A percentile compares a stretch with the other conserved stretches of the same genome.
phyloP scores from a whole-genome alignment of 2,888 invertebrate species.

The Laspeyria flexula region DNA sequence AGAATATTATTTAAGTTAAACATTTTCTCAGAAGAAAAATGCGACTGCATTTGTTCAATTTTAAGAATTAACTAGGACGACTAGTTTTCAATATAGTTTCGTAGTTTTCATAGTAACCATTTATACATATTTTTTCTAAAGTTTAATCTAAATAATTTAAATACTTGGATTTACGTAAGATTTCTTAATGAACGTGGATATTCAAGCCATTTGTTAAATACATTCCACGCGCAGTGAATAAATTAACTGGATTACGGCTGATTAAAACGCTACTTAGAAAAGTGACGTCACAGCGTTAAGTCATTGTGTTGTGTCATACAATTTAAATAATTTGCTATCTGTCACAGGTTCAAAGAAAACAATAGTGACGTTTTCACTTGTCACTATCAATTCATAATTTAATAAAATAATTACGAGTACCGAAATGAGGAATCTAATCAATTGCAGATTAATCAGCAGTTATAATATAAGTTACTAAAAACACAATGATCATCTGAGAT shows the following conservation, averaged over 20 bases:
- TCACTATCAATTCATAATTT: too few relatives aligned
- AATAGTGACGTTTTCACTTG: too few relatives aligned
- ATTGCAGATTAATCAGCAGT: too few relatives aligned
- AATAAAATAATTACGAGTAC: too few relatives aligned
- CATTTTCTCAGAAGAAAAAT: constrained; percentile 18
- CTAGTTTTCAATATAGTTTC: neutral
- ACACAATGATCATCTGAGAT: constrained; percentile 4
- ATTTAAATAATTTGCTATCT: neutral
- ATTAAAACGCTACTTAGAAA: constrained; percentile 7
- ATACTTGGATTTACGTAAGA: neutral
- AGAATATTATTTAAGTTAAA: constrained; percentile 19
- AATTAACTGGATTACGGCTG: constrained; percentile 8
- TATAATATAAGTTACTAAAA: too few relatives aligned
- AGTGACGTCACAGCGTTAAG: constrained; percentile 13
- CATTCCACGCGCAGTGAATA: constrained; percentile 18
- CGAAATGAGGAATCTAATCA: too few relatives aligned
- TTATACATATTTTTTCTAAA: neutral
- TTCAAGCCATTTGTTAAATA: constrained; percentile 8
- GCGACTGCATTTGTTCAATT: constrained; percentile 3
- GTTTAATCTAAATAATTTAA: neutral
- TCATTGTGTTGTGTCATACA: constrained; percentile 4
- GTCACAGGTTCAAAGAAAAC: too few relatives aligned
- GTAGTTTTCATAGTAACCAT: neutral
- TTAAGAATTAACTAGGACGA: constrained; percentile 12
- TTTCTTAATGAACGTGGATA: constrained; percentile 8